These are phyloP conservation scores for Halictus quadricinctus DNA, from an alignment of 2,888 invertebrate species.

Conservation along the genomic window DNA sequence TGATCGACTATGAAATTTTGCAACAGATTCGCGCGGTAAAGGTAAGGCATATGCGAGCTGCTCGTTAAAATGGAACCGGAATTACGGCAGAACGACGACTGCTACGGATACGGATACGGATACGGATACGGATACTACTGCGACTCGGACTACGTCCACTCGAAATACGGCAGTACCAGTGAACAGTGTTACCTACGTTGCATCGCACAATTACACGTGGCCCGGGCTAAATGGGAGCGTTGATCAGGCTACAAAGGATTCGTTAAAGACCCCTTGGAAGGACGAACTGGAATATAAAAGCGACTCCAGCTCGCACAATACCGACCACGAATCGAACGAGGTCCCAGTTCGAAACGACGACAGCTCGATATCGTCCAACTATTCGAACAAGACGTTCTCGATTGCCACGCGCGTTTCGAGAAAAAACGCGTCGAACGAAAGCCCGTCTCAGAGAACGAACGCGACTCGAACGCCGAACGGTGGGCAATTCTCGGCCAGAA, in stretches of 20 bases:
- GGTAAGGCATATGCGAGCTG: slow-evolving; percentile 75
- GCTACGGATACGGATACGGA: slow-evolving; percentile 31
- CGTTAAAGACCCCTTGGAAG: slow-evolving; percentile 69
- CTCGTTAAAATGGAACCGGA: slow-evolving; percentile 72
- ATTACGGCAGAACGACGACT: slow-evolving; percentile 53
- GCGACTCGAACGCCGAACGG: background rate
- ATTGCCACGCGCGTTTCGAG: background rate
- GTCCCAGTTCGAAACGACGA: background rate
- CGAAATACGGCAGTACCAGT: slow-evolving; percentile 54
- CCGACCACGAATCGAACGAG: slow-evolving; percentile 35
- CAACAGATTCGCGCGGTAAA: slow-evolving; percentile 77
- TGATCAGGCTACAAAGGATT: slow-evolving; percentile 34
- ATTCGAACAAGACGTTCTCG: background rate
- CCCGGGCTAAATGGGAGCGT: slow-evolving; percentile 37
- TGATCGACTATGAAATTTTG: slow-evolving; percentile 77
- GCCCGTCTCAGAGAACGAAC: background rate
- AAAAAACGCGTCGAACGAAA: background rate
- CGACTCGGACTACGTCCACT: slow-evolving; percentile 27
- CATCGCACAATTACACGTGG: slow-evolving; percentile 54
- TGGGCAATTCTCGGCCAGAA: slow-evolving; percentile 33
- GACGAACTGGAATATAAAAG: slow-evolving; percentile 39
- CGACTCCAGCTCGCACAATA: slow-evolving; percentile 34
- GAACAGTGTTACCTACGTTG: slow-evolving; percentile 55
- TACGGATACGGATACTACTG: slow-evolving; percentile 4
- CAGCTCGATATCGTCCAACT: background rate